Percentiles rank a stretch among this genome's conserved stretches.
These are phyloP conservation scores for Motacilla tschutschensis DNA, from an alignment of 2,113 vertebrate species.

Conservation along the genomic window DNA sequence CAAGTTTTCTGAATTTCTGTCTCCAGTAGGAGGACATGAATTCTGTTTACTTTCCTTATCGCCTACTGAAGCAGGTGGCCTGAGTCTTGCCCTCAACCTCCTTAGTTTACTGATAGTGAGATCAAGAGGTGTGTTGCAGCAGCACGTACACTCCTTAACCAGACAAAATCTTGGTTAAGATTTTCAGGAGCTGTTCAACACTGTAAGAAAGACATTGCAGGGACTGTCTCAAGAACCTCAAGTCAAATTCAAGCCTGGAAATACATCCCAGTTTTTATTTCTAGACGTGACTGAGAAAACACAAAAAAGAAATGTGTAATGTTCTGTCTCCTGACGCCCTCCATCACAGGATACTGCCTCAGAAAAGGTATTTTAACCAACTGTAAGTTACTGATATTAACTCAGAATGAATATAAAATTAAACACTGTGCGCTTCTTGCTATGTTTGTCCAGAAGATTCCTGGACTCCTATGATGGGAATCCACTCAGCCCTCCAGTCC, in stretches of 20 bases:
- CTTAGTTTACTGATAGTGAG: neutral
- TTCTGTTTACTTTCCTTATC: neutral
- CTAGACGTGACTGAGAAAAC: neutral
- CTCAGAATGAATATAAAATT: neutral
- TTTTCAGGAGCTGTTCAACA: neutral
- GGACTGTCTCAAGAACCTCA: neutral
- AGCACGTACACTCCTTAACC: neutral
- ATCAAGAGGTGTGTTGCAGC: neutral
- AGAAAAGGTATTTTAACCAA: neutral
- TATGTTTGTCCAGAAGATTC: neutral
- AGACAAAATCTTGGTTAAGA: neutral
- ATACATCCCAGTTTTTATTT: neutral
- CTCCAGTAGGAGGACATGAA: neutral
- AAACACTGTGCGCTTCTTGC: neutral
- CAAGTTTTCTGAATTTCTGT: neutral
- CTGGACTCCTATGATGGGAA: neutral
- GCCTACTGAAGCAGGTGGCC: neutral
- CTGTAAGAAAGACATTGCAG: neutral
- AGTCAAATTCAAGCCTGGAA: neutral
- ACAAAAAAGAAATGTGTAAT: rapidly evolving
- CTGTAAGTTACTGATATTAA: neutral
- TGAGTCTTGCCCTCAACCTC: neutral
- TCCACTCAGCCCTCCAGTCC: neutral
- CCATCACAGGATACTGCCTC: neutral
- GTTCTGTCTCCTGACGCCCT: neutral